phyloP scores from a whole-genome alignment of 2,113 vertebrate genomes.

The Toxotes jaculatrix region DNA sequence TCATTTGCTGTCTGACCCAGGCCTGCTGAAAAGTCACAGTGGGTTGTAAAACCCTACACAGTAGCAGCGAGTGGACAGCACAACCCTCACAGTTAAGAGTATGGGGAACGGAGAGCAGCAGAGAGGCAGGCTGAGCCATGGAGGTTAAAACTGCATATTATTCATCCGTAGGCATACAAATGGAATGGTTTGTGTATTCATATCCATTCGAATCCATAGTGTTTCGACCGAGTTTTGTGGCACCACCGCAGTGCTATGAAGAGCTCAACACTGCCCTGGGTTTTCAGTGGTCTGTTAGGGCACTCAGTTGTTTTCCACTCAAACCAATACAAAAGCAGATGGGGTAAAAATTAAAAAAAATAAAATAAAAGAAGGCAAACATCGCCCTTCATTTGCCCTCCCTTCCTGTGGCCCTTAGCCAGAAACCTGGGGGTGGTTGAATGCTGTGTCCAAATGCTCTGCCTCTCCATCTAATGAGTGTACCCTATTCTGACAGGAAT shows the following conservation, averaged over 20 bases:
- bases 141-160: conserved; percentile 40
- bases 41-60: conserved; percentile 32
- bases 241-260: background rate
- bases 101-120: conserved; percentile 50
- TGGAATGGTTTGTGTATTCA: conserved; percentile 13
- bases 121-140: conserved; percentile 15
- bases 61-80: conserved; percentile 46
- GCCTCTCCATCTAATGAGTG: background rate
- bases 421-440: background rate
- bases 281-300: conserved; percentile 8
- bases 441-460: conserved; percentile 16
- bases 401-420: conserved; percentile 6
- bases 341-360: background rate
- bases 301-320: conserved; percentile 37
- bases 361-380: background rate
- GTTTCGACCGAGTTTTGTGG: background rate
- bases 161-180: conserved; percentile 17
- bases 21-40: conserved; percentile 48
- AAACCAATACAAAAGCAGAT: conserved; percentile 27
- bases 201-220: conserved; percentile 6
- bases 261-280: background rate
- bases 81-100: conserved; percentile 30
- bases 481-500: conserved; percentile 4
- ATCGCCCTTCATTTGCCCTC: background rate
- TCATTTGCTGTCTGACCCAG: conserved; percentile 16